phyloP scores from a whole-genome alignment of 2,113 vertebrate genomes.

The Apeltes quadracus region DNA sequence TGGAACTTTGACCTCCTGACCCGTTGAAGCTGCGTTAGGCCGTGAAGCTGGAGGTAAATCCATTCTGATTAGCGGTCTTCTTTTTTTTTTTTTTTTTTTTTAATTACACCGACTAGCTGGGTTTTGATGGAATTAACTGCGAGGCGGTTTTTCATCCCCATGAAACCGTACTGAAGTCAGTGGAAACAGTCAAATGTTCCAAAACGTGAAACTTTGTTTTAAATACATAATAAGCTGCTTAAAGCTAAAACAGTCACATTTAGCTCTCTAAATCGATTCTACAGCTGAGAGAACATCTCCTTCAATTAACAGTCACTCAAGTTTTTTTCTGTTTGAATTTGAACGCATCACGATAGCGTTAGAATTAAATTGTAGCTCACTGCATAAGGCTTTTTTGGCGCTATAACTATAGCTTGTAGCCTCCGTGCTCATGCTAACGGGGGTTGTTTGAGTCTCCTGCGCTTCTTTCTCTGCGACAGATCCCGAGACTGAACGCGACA shows the following conservation, averaged over 20 bases:
- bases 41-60: background rate
- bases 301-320: background rate
- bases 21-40: background rate
- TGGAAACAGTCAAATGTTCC: too few species aligned
- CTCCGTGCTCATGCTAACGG: background rate
- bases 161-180: background rate
- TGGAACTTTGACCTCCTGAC: slow-evolving; percentile 44
- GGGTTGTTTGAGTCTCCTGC: too few species aligned
- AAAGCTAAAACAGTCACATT: background rate
- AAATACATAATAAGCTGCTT: background rate
- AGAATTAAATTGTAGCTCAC: background rate
- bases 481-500: too few species aligned
- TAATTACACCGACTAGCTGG: too few species aligned
- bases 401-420: background rate
- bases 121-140: too few species aligned
- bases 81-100: background rate
- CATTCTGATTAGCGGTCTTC: background rate
- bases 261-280: background rate
- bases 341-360: background rate
- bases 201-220: too few species aligned
- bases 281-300: background rate
- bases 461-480: too few species aligned
- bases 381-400: too few species aligned
- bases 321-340: background rate
- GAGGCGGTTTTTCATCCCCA: background rate